phyloP scores from a whole-genome alignment of 2,888 invertebrate species.

The Maniola hyperantus region DNA sequence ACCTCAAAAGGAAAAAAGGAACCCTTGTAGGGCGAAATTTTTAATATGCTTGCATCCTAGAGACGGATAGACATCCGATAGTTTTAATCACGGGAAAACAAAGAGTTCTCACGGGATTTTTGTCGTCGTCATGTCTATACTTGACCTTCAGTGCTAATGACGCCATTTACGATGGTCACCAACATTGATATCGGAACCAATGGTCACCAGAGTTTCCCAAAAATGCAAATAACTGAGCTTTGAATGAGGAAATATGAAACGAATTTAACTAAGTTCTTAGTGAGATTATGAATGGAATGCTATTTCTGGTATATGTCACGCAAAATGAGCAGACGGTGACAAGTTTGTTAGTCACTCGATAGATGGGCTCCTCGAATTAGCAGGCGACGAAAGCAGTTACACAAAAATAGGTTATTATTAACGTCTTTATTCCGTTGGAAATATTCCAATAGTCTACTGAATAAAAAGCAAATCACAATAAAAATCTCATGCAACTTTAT shows the following conservation, averaged over 20 bases:
- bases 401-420: slow-evolving; percentile 11
- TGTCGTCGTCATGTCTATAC: too few relatives aligned
- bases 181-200: too few relatives aligned
- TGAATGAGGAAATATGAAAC: not conserved
- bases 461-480: not conserved
- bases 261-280: not conserved
- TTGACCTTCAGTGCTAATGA: too few relatives aligned
- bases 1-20: too few relatives aligned
- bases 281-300: not conserved
- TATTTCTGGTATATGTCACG: not conserved
- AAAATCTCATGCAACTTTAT: not conserved
- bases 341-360: slow-evolving; percentile 3
- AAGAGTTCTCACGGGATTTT: too few relatives aligned
- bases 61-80: too few relatives aligned
- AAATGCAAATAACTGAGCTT: not conserved
- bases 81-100: too few relatives aligned
- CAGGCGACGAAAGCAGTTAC: not conserved
- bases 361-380: not conserved
- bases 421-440: not conserved
- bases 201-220: too few relatives aligned
- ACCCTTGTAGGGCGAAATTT: not conserved
- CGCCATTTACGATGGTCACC: too few relatives aligned
- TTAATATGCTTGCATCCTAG: too few relatives aligned
- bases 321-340: not conserved
- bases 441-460: slow-evolving; percentile 9